phyloP scores from a whole-genome alignment of 2,888 invertebrate species.

The Diloba caeruleocephala region DNA sequence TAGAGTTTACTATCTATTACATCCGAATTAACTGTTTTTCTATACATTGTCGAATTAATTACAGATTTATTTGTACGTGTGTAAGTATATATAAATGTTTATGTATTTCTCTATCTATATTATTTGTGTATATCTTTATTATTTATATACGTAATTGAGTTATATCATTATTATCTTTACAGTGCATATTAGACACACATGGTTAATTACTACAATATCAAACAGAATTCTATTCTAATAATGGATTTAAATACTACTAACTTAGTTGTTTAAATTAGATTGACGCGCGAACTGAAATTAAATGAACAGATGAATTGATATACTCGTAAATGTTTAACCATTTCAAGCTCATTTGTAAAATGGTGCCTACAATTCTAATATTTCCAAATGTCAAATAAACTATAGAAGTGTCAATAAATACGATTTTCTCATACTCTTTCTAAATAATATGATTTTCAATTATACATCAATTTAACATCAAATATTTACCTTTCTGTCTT shows the following conservation, averaged over 20 bases:
- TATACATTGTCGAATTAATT: too few relatives aligned
- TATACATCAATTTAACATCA: not conserved
- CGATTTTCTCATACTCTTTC: conserved; percentile 11
- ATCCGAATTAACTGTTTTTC: too few relatives aligned
- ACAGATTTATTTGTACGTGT: too few relatives aligned
- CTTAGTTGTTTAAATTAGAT: conserved; percentile 4
- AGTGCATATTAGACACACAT: too few relatives aligned
- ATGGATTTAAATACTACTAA: not conserved
- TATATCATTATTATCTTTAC: too few relatives aligned
- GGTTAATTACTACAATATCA: too few relatives aligned
- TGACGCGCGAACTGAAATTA: conserved; percentile 1
- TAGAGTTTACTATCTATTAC: too few relatives aligned
- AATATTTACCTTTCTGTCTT: not conserved
- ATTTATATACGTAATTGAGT: too few relatives aligned
- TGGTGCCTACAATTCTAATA: conserved; percentile 5
- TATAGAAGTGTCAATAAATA: conserved; percentile 21
- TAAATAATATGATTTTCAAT: conserved; percentile 14
- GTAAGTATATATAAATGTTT: too few relatives aligned
- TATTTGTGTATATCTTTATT: too few relatives aligned
- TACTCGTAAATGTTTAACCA: conserved; percentile 10
- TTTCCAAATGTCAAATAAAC: conserved; percentile 6
- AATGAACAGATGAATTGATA: conserved; percentile 7
- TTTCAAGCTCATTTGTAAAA: conserved; percentile 23
- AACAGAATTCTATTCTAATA: not conserved
- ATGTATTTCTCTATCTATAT: too few relatives aligned